Conservation (phyloP, 2,888 invertebrate species). For the Litoditis marina region DNA sequence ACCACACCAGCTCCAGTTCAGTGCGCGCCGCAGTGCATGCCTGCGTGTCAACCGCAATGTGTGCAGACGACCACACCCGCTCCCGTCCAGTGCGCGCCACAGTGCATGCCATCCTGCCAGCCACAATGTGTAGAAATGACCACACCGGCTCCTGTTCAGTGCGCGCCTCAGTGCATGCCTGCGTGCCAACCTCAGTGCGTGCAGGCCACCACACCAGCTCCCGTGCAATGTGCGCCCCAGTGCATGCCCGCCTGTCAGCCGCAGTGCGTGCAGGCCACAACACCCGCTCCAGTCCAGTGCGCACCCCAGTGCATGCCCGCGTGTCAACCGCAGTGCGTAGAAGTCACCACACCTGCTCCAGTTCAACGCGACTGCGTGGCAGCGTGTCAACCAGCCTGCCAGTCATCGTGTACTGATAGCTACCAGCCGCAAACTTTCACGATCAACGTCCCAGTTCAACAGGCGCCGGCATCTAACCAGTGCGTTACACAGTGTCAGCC, state of each 20-base stretch:
- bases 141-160: background rate
- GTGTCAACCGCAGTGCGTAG: constrained; percentile 17
- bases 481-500: constrained; percentile 33
- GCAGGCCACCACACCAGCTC: background rate
- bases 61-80: constrained; percentile 8
- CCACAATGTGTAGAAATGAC: constrained; percentile 21
- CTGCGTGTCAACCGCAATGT: constrained; percentile 20
- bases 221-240: constrained; percentile 1
- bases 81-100: background rate
- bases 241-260: constrained; percentile 22
- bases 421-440: constrained; percentile 7
- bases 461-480: no score
- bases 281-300: background rate
- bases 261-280: constrained; percentile 6
- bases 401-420: constrained; percentile 19
- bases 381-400: constrained; percentile 20
- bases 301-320: constrained; percentile 14
- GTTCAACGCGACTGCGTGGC: constrained; percentile 13
- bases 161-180: constrained; percentile 10
- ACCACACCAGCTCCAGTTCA: background rate
- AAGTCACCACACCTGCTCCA: background rate
- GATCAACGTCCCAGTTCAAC: constrained; percentile 9
- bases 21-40: constrained; percentile 6
- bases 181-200: constrained; percentile 6
- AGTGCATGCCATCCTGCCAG: constrained; percentile 12